Base-by-base conservation (phyloP, 2,797 vertebrate genomes). In the Macropodus opercularis region DNA sequence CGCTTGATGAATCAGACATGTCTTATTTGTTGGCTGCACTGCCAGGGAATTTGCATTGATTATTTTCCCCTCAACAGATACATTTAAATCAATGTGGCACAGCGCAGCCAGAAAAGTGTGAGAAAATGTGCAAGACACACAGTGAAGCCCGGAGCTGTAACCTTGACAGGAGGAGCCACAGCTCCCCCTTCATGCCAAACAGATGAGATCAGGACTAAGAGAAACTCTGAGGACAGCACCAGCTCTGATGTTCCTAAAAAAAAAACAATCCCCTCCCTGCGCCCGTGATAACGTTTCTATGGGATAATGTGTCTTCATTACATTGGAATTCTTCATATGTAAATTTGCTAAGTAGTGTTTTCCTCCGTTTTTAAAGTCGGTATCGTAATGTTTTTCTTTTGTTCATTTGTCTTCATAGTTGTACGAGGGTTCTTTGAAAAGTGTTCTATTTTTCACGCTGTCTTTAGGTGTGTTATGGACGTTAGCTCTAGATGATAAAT, bases 11-110 rank as follows among this genome's bases (percentile, higher is more conserved):
- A 94, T 95, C 93, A 86, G 91, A 93, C 94, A 92, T 88, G 88
- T 90, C 87, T 92, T 89, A 91, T 90, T 91, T 92, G 87, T 85
- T 92, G 91, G 90, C 93, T 90, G 91, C 90, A 89, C 89, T 89
- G 93, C 91, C 90, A 90, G 93, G 90, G 93, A 95, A 95, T 98
- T 96, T 98, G 94, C 95, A 95, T 96, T 93, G 95, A 96, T 98
- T 97, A 95, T 94, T 94, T 94, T 93, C 93, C 93, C 93, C 94
- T 94, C 91, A 94, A 92, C 92, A 94, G 94, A 94, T 93, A 94
- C 91, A 93, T 95, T 94, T 94, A 94, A 94, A 95, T 93, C 88
- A 90, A 93, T 93, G 92, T 93, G 93, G 93, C 94, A 93, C 88
- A 79, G 92, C 90, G 89, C 90, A 89, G 89, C 89, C 72, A 91